phyloP scores from a whole-genome alignment of 2,113 vertebrate genomes.

The Otis tarda region DNA sequence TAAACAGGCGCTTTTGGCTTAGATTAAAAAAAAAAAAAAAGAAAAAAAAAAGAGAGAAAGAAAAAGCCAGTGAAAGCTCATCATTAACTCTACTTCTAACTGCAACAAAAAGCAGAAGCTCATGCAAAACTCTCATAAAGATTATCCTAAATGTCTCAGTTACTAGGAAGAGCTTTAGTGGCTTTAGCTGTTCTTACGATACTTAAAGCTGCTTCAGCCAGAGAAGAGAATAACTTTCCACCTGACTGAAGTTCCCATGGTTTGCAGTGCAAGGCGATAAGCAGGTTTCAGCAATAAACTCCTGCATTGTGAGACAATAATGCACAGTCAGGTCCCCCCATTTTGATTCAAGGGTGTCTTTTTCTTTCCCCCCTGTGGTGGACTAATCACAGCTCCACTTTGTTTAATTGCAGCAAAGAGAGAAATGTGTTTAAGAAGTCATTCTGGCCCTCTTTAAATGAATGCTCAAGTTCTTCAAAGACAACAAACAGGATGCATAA shows the following conservation, averaged over 20 bases:
- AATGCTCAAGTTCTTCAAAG: slow-evolving; percentile 89
- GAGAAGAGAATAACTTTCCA: slow-evolving; percentile 96
- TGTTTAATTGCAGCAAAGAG: slow-evolving; percentile 99
- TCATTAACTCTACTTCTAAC: slow-evolving; percentile 94
- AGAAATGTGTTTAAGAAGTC: slow-evolving; percentile 99
- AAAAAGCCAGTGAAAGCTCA: slow-evolving; percentile 87
- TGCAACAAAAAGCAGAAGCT: slow-evolving; percentile 90
- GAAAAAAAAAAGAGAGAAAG: not conserved
- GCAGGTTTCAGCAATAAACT: slow-evolving; percentile 99
- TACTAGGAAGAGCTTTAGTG: slow-evolving; percentile 87
- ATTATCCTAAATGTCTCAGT: slow-evolving; percentile 98
- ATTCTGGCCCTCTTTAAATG: slow-evolving; percentile 95
- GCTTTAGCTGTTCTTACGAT: slow-evolving; percentile 84
- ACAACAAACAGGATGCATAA: slow-evolving; percentile 93
- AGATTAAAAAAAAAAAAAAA: slow-evolving; percentile 63
- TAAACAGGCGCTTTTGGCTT: slow-evolving; percentile 95
- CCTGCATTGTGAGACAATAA: slow-evolving; percentile 97
- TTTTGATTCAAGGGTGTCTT: slow-evolving; percentile 99
- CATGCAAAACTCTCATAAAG: slow-evolving; percentile 87
- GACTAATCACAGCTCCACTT: slow-evolving; percentile 99
- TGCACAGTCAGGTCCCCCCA: slow-evolving; percentile 97
- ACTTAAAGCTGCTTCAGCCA: slow-evolving; percentile 88
- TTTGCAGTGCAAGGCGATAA: slow-evolving; percentile 93
- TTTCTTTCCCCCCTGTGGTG: slow-evolving; percentile 96
- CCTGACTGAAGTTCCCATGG: slow-evolving; percentile 99